phyloP scores from a whole-genome alignment of 2,797 vertebrate species.

The Rhabdomys pumilio region DNA sequence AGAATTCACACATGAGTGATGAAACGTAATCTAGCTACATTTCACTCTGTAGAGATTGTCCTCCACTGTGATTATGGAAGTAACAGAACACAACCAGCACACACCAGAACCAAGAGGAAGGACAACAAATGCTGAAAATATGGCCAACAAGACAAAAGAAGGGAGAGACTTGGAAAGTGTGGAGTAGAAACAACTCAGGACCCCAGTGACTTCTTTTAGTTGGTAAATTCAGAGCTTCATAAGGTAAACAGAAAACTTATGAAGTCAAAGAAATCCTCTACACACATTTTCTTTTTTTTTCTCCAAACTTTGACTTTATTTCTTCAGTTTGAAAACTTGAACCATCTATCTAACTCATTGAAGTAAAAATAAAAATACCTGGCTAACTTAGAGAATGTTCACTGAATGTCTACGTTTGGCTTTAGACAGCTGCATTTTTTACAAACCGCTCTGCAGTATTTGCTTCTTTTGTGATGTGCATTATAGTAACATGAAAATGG shows the following conservation, averaged over 20 bases:
- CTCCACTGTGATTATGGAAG: neutral
- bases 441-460: neutral
- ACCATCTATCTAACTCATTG: neutral
- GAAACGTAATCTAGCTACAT: neutral
- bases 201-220: neutral
- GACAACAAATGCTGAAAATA: neutral
- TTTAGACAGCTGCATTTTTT: neutral
- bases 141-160: neutral
- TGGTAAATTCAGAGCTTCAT: neutral
- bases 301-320: neutral
- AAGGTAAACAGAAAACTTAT: neutral
- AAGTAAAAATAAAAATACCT: conserved; percentile 26
- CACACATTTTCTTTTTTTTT: neutral
- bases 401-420: neutral
- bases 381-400: neutral
- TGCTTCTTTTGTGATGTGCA: neutral
- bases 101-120: neutral
- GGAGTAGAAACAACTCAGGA: neutral
- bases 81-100: neutral
- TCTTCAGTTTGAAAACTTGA: conserved; percentile 32
- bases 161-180: rapidly evolving
- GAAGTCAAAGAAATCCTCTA: neutral
- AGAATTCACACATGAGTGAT: neutral
- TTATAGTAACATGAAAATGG: neutral
- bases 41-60: neutral